A percentile compares a stretch with the other conserved stretches of the same genome.
These are phyloP conservation scores for Oostethus manadensis DNA, from an alignment of 2,113 vertebrate genomes.

Conservation along the genomic window DNA sequence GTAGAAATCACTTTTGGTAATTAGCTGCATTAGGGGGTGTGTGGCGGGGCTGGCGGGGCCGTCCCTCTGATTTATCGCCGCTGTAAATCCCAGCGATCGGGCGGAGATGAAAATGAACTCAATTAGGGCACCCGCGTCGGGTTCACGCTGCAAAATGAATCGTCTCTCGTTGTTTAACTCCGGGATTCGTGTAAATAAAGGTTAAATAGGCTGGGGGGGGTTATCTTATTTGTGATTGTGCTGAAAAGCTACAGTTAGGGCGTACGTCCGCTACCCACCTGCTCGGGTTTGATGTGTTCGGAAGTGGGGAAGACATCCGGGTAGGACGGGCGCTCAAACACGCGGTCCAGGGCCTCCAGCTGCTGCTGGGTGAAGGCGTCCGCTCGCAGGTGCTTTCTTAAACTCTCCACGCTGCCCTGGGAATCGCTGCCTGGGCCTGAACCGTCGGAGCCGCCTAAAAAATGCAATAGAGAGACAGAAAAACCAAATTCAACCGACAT, in stretches of 20 bases:
- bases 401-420: conserved; percentile 98
- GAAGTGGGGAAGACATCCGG: conserved; percentile 92
- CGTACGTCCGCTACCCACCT: conserved; percentile 71
- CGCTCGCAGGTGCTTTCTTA: conserved; percentile 97
- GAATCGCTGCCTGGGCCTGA: conserved; percentile 96
- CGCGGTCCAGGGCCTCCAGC: conserved; percentile 93
- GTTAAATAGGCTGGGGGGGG: conserved; percentile 82
- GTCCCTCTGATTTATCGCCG: conserved; percentile 99
- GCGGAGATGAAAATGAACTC: conserved; percentile 99
- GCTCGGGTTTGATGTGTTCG: conserved; percentile 96
- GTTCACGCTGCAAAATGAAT: conserved; percentile 98
- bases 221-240: background rate
- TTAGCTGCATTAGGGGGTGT: conserved; percentile 99
- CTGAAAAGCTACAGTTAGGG: background rate
- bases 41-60: conserved; percentile 90
- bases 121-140: conserved; percentile 94
- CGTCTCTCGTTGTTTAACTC: conserved; percentile 97
- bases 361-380: conserved; percentile 98
- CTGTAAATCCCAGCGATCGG: conserved; percentile 99
- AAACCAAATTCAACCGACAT: no score
- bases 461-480: no score
- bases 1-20: conserved; percentile 99
- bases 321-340: conserved; percentile 96
- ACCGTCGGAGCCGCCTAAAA: conserved; percentile 91
- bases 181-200: conserved; percentile 99